These are phyloP conservation scores for Novumbra hubbsi DNA, from an alignment of 2,797 vertebrate species.

Conservation along the genomic window DNA sequence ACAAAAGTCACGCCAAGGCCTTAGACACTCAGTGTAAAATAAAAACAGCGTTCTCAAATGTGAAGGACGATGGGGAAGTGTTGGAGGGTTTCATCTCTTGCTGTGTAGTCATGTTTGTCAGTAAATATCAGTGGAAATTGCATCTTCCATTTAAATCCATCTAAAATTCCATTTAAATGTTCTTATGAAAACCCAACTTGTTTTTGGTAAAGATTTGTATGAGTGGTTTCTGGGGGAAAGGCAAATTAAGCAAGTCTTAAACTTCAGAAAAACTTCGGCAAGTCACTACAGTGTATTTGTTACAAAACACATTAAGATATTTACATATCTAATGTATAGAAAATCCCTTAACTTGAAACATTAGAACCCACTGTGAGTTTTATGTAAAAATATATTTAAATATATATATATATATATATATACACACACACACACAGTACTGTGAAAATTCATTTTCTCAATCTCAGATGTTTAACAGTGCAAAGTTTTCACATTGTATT, in stretches of 20 bases:
- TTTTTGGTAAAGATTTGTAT: background rate
- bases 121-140: background rate
- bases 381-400: no score
- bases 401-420: no score
- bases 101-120: background rate
- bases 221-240: background rate
- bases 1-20: background rate
- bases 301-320: background rate
- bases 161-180: background rate
- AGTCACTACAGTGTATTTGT: no score
- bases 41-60: background rate
- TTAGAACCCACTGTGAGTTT: background rate
- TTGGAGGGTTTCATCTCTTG: background rate
- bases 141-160: background rate
- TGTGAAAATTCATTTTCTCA: no score
- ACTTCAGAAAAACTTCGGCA: background rate
- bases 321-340: background rate
- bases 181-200: background rate
- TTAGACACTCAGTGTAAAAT: background rate
- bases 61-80: background rate
- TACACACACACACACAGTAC: no score
- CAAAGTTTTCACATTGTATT: no score
- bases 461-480: no score
- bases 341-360: background rate
- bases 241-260: background rate